These are phyloP conservation scores for Heliopora coerulea DNA, from an alignment of 92 coral and sea anemone genomes.

Conservation along the genomic window DNA sequence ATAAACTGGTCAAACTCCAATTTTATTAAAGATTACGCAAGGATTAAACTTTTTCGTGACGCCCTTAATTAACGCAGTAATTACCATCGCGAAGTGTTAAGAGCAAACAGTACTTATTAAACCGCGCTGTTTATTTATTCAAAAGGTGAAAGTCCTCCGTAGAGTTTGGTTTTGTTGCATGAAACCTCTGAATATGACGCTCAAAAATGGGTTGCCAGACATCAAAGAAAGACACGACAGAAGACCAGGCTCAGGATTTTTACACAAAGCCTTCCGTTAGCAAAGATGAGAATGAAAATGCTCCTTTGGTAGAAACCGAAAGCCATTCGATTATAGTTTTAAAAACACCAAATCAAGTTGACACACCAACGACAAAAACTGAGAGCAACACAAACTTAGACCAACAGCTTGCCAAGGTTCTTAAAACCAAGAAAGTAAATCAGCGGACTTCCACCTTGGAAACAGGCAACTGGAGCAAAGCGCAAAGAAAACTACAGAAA, in stretches of 20 bases:
- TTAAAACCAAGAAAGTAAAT: not conserved
- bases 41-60: conserved; percentile 14
- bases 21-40: not conserved
- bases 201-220: conserved; percentile 24
- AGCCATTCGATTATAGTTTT: not conserved
- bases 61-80: conserved; percentile 15
- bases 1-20: no score
- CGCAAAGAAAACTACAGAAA: conserved; percentile 5
- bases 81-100: conserved; percentile 6
- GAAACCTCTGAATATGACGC: conserved; percentile 14
- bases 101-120: conserved; percentile 26
- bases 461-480: not conserved
- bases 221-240: not conserved
- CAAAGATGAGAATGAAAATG: not conserved
- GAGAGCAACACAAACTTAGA: not conserved
- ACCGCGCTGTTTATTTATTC: conserved; percentile 3
- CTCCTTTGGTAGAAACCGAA: not conserved
- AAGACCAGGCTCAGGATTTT: not conserved
- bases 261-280: not conserved
- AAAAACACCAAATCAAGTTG: not conserved
- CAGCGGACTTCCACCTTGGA: not conserved
- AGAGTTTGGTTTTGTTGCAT: not conserved
- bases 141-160: not conserved
- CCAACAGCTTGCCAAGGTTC: not conserved
- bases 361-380: not conserved